Conservation (phyloP, 2,888 invertebrate genomes). For the Cephus pygmeus region DNA sequence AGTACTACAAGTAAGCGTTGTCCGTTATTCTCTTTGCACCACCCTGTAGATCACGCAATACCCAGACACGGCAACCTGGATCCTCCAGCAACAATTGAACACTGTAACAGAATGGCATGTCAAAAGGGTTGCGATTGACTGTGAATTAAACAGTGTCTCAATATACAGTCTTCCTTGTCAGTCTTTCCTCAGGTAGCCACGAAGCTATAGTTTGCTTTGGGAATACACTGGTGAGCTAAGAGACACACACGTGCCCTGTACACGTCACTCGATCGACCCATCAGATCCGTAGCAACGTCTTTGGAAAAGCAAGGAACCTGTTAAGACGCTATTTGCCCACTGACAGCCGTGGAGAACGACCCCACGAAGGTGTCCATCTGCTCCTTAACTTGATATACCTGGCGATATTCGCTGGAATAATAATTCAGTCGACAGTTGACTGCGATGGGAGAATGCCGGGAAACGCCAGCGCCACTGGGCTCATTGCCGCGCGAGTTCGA, state of each 20-base stretch:
- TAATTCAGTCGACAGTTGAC: not conserved
- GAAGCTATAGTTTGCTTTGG: not conserved
- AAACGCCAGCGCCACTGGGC: conserved; percentile 56
- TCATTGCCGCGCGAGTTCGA: conserved; percentile 55
- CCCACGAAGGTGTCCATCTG: not conserved
- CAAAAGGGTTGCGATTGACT: not conserved
- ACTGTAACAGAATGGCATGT: not conserved
- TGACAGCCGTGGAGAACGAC: not conserved
- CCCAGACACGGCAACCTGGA: not conserved
- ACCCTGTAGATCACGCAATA: not conserved
- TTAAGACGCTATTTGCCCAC: not conserved
- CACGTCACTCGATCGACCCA: conserved; percentile 35
- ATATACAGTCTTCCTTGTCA: not conserved
- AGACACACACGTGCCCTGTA: conserved; percentile 15
- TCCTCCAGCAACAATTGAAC: not conserved
- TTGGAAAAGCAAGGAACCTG: not conserved
- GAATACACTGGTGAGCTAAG: not conserved
- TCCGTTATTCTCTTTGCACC: not conserved
- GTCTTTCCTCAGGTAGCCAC: not conserved
- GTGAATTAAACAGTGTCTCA: not conserved
- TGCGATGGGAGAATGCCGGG: conserved; percentile 46
- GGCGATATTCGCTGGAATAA: not conserved
- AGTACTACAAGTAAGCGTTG: not conserved
- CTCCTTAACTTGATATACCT: not conserved
- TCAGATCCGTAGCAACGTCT: conserved; percentile 46